Percentiles rank a stretch among this genome's conserved stretches.
phyloP scores from a whole-genome alignment of 2,888 invertebrate species.

The Hemicrepidius hirtus region DNA sequence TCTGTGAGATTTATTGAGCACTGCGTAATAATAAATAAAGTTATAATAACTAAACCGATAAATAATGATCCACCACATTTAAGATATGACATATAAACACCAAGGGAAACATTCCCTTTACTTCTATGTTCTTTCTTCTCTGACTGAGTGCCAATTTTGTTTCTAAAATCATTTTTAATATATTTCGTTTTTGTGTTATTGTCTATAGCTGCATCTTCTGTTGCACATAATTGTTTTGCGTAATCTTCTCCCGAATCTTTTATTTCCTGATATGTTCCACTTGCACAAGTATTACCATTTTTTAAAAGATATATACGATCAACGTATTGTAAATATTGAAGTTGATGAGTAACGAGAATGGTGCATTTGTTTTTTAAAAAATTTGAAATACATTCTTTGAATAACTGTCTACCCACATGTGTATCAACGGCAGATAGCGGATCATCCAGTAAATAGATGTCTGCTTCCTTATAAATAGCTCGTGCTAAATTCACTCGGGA shows the following conservation, averaged over 20 bases:
- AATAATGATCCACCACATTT: conserved; percentile 81
- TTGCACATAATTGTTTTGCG: conserved; percentile 69
- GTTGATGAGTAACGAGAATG: conserved; percentile 83
- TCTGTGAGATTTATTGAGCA: conserved; percentile 83
- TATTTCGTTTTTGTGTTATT: too few relatives aligned
- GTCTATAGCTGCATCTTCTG: conserved; percentile 65
- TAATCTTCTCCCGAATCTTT: conserved; percentile 82
- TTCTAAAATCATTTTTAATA: conserved; percentile 60
- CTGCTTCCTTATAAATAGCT: conserved; percentile 86
- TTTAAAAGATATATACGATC: conserved; percentile 74
- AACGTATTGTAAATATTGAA: conserved; percentile 77
- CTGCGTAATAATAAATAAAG: conserved; percentile 81
- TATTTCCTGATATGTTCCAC: conserved; percentile 81
- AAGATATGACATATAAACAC: conserved; percentile 81
- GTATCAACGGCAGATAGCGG: conserved; percentile 93
- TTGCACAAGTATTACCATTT: conserved; percentile 74
- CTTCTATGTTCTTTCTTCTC: conserved; percentile 76
- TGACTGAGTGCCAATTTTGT: too few relatives aligned
- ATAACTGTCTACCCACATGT: conserved; percentile 88
- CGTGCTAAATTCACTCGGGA: conserved; percentile 90
- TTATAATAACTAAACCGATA: conserved; percentile 76
- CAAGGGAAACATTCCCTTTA: conserved; percentile 73
- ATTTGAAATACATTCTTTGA: conserved; percentile 82
- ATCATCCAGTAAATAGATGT: conserved; percentile 90
- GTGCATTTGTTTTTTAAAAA: conserved; percentile 80